Percentiles rank a stretch among this genome's conserved stretches.
Evolutionary conservation across 2,113 vertebrate genomes (phyloP).

Genomic region (Chaetops frenatus): DNA sequence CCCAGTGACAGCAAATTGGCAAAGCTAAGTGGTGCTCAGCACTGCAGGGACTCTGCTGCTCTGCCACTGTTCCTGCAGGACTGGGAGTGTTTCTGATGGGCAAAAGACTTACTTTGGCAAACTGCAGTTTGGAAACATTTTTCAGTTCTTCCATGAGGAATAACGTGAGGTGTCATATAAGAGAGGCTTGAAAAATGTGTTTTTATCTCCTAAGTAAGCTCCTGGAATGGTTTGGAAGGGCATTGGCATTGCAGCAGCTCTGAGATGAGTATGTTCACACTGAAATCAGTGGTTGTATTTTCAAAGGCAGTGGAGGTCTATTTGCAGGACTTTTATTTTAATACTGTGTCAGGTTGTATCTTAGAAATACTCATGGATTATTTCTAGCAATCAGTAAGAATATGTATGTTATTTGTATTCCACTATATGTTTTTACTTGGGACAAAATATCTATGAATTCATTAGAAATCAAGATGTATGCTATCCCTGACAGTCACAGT

Average conservation of each 20-base stretch:
- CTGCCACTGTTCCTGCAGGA: not conserved
- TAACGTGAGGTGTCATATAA: fast-evolving
- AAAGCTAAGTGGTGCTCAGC: not conserved
- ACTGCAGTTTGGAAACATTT: not conserved
- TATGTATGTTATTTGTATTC: not conserved
- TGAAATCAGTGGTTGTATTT: slow-evolving; percentile 21
- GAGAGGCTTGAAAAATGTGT: not conserved
- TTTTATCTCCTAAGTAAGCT: not conserved
- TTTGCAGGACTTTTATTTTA: slow-evolving; percentile 3
- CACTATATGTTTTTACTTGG: not conserved
- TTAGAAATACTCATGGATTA: not conserved
- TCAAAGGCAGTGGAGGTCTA: slow-evolving; percentile 14
- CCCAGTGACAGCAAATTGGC: not conserved
- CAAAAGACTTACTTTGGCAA: not conserved
- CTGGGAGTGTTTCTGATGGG: not conserved
- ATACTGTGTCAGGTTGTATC: not conserved
- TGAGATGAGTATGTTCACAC: not conserved
- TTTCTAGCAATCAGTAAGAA: not conserved
- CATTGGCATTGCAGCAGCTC: not conserved
- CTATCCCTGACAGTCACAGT: not conserved
- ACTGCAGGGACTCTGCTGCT: not conserved
- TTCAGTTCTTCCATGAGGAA: not conserved
- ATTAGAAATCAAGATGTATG: fast-evolving
- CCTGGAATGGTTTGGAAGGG: not conserved
- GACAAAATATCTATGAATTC: not conserved